These are phyloP conservation scores for Homarus americanus DNA, from an alignment of 1,140 invertebrate species.

Conservation along the genomic window DNA sequence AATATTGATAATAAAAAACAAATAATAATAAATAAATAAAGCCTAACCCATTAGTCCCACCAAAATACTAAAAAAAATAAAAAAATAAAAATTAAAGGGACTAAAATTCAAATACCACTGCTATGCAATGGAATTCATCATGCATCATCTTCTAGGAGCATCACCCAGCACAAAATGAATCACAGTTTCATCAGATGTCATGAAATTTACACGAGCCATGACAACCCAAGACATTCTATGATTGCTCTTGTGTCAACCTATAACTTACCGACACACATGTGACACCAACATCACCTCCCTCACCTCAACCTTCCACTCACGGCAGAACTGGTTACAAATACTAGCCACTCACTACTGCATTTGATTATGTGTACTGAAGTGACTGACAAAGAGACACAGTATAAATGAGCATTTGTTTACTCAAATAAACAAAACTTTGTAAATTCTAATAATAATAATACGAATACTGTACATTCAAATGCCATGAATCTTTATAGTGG, in stretches of 20 bases:
- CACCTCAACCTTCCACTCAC: neutral
- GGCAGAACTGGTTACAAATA: neutral
- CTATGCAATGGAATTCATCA: constrained; percentile 15
- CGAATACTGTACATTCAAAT: constrained; percentile 5
- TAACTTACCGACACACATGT: neutral
- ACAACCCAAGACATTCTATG: neutral
- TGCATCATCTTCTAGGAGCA: neutral
- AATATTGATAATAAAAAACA: neutral
- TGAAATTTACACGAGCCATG: neutral
- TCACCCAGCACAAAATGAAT: neutral
- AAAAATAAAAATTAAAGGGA: neutral
- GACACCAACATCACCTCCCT: neutral
- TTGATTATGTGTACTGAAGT: neutral
- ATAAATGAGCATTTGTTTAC: neutral
- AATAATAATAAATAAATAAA: neutral
- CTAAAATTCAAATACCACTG: neutral
- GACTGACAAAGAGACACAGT: neutral
- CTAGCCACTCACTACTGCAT: neutral
- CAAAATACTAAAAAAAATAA: neutral
- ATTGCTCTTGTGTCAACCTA: neutral
- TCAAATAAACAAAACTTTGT: neutral
- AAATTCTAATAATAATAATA: neutral
- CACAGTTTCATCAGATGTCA: neutral
- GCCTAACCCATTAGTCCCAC: neutral
- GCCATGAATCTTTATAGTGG: neutral